Evolutionary conservation across 2,888 invertebrate species (phyloP).

Genomic region (Lithophane semibrunnea): DNA sequence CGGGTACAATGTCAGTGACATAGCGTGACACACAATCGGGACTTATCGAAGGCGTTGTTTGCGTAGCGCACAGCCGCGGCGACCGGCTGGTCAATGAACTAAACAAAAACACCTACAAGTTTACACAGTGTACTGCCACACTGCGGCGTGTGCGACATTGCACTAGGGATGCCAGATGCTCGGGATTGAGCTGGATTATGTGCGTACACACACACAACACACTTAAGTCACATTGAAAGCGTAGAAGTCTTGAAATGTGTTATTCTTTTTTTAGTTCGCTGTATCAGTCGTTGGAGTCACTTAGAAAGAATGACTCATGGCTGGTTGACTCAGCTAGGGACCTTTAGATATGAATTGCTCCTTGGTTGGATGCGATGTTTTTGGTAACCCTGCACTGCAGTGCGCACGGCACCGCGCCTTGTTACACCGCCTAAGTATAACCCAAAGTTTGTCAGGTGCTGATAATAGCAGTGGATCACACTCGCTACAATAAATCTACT

Average conservation of each 20-base stretch:
- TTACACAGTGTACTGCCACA: conserved; percentile 71
- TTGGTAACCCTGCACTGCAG: conserved; percentile 46
- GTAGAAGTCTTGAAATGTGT: conserved; percentile 38
- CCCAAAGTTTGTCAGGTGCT: conserved; percentile 61
- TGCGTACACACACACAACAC: conserved; percentile 25
- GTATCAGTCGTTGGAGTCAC: conserved; percentile 27
- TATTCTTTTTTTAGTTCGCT: conserved; percentile 26
- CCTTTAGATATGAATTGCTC: conserved; percentile 10
- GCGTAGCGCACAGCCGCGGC: conserved; percentile 82
- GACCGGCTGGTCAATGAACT: conserved; percentile 88
- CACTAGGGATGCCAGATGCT: conserved; percentile 66
- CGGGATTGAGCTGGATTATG: conserved; percentile 58
- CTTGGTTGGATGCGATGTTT: neutral
- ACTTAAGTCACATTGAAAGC: conserved; percentile 40
- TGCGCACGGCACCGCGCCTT: conserved; percentile 26
- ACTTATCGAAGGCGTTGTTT: conserved; percentile 89
- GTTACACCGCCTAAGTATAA: conserved; percentile 49
- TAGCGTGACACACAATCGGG: conserved; percentile 86
- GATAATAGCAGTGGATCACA: conserved; percentile 58
- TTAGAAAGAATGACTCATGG: conserved; percentile 12
- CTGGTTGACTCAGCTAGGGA: conserved; percentile 31
- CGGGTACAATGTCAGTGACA: conserved; percentile 81
- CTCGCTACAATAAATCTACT: conserved; percentile 46
- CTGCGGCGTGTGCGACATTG: conserved; percentile 69
- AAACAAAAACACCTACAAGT: conserved; percentile 88